Evolutionary conservation across 2,888 invertebrate species (phyloP), one percentile per base, ranked within the genome.

Genomic region (Rhogogaster chlorosoma): DNA sequence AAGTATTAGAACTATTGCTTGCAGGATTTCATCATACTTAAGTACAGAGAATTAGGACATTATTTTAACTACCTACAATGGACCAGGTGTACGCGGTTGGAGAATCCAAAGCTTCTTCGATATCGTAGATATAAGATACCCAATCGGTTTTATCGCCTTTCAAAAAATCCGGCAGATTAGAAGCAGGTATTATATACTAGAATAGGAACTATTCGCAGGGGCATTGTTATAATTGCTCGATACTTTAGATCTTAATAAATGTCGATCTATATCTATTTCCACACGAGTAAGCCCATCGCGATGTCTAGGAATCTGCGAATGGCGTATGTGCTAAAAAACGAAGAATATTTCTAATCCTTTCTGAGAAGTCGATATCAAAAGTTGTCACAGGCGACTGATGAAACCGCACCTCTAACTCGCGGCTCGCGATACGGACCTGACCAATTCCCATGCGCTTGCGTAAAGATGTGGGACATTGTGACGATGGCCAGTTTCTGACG

Each of bases 381-480:
- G 67, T 67, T 32, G 32, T 32, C 18, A 67, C 12, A 32, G 29
- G 6, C 18, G 32, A n/a, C 38, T 71, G 42, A 15, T 9, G 71
- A 15, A 12, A 6, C 12, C 18, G 26, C 71, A 4, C 9, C 61
- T 42, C 9, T 73, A n/a, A 7, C 10, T 61, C 32, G 5, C 53
- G 29, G 18, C 12, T 29, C 38, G 36, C 36, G 80, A 32, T 61
- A 57, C 80, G 57, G 38, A n/a, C 57, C 80, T 57, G 80, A 61
- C 15, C 22, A 36, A 12, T 61, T 12, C 57, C 22, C 9, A 2
- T 38, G 80, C 80, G 80, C 80, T n/a, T 80, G 80, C 80, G 80
- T 80, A 1, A 38, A 38, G 26, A 38, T 12, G 38, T 22, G 26
- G 57, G 61, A 80, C 80, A 80, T 80, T 61, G 57, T 61, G 22